Evolutionary conservation across 2,113 vertebrate species (phyloP), one percentile per base, ranked within the genome.

Genomic region (Dicerorhinus sumatrensis): DNA sequence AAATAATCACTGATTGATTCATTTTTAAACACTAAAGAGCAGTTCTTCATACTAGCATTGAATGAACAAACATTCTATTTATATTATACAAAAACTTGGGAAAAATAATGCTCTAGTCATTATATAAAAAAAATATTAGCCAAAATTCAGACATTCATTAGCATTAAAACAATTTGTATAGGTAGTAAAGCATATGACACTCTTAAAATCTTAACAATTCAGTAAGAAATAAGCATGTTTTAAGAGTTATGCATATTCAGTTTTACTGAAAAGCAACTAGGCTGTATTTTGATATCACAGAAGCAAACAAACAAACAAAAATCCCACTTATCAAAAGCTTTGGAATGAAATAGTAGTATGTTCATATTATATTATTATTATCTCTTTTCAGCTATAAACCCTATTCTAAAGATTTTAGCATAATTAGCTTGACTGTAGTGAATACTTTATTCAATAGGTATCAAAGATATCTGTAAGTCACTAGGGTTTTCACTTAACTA

Each of bases 41-140:
- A 91, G 36, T 83, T 95, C 75, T 89, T 96, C 69, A 79, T 29
- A 63, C 39, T 72, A 92, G 73, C 36, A 92, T 0, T 56, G 60
- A 90, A 87, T 73, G 65, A 76, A 48, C 31, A 85, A 76, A 46
- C 31, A 85, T 51, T 76, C 86, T 93, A 76, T 86, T 85, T 96
- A 60, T 81, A 89, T n/a, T 77, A 70, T 81, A 96, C 4, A 98
- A 92, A 97, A 92, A 60, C 33, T 63, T 94, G 75, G 65, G 73
- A n/a, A 96, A 96, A 96, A 87, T 89, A 96, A 96, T 87, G 46
- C 83, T 96, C 12, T 96, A 96, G 42, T 87, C 54, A 94, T 88
- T 33, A 85, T 96, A 97, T 36, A 96, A 88, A 97, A 97, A 42
- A 42, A 96, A 96, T 89, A 96, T 77, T 63, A 91, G 62, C 42